phyloP scores from a whole-genome alignment of 2,888 invertebrate species.

The Parascotia fuliginaria region DNA sequence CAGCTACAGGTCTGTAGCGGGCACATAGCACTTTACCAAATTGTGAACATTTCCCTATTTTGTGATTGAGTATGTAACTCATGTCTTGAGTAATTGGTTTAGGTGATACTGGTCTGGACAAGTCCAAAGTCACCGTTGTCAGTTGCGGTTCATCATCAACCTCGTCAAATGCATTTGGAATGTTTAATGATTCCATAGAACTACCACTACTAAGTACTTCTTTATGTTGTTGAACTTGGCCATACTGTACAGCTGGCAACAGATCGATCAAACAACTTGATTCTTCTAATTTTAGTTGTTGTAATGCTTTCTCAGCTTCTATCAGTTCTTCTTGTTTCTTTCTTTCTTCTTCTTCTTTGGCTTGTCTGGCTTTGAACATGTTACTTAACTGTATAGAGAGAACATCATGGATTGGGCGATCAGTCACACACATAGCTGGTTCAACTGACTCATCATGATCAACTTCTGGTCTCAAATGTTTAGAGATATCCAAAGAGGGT shows the following conservation, averaged over 20 bases:
- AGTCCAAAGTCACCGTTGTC: not conserved
- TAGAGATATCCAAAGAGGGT: slow-evolving; percentile 12
- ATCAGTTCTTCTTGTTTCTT: slow-evolving; percentile 57
- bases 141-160: not conserved
- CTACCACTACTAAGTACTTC: slow-evolving; percentile 54
- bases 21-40: slow-evolving; percentile 71
- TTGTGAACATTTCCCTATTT: slow-evolving; percentile 63
- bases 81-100: slow-evolving; percentile 65
- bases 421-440: slow-evolving; percentile 24
- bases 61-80: slow-evolving; percentile 62
- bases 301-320: slow-evolving; percentile 55
- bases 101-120: slow-evolving; percentile 39
- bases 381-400: slow-evolving; percentile 70
- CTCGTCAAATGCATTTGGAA: slow-evolving; percentile 18
- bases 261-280: slow-evolving; percentile 69
- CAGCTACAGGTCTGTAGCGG: slow-evolving; percentile 59
- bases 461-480: not conserved
- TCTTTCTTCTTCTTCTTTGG: slow-evolving; percentile 54
- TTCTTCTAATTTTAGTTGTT: slow-evolving; percentile 49
- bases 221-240: slow-evolving; percentile 16
- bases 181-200: slow-evolving; percentile 62
- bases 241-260: slow-evolving; percentile 58
- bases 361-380: slow-evolving; percentile 73
- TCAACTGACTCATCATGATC: not conserved
- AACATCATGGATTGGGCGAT: slow-evolving; percentile 48